A percentile compares a stretch with the other conserved stretches of the same genome.
These are phyloP conservation scores for Pandion haliaetus DNA, from an alignment of 2,113 vertebrate species.

Conservation along the genomic window DNA sequence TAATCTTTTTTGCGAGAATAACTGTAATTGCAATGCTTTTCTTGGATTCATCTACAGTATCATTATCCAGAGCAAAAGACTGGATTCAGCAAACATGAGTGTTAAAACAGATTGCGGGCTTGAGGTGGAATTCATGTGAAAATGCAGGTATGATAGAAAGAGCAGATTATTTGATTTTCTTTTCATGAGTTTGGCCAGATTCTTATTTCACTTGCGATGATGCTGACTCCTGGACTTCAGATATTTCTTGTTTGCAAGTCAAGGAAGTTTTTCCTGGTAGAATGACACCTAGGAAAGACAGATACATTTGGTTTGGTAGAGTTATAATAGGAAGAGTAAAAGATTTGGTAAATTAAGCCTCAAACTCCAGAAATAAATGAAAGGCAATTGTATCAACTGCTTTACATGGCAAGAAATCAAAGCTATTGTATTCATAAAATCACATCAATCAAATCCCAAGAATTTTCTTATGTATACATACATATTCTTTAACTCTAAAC, in stretches of 20 bases:
- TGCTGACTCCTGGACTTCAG: background rate
- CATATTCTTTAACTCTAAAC: background rate
- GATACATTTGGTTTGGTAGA: background rate
- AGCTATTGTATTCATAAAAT: background rate
- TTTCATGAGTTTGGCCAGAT: background rate
- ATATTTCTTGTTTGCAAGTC: background rate
- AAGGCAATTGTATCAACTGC: background rate
- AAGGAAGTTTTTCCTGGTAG: background rate
- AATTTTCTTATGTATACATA: background rate
- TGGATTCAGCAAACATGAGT: background rate
- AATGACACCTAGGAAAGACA: background rate
- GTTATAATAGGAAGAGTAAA: background rate
- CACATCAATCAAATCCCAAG: background rate
- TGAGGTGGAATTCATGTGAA: background rate
- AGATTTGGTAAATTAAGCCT: background rate
- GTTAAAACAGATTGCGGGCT: background rate
- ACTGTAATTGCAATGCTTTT: slow-evolving; percentile 1
- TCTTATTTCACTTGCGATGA: background rate
- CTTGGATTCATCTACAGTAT: background rate
- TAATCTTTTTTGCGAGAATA: background rate
- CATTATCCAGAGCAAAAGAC: background rate
- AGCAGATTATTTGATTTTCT: background rate
- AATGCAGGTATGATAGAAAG: background rate
- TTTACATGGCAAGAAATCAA: background rate
- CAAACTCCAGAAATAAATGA: background rate